A percentile compares a stretch with the other conserved stretches of the same genome.
Conservation (phyloP, 2,888 invertebrate species). For the Anthoptus insignis region DNA sequence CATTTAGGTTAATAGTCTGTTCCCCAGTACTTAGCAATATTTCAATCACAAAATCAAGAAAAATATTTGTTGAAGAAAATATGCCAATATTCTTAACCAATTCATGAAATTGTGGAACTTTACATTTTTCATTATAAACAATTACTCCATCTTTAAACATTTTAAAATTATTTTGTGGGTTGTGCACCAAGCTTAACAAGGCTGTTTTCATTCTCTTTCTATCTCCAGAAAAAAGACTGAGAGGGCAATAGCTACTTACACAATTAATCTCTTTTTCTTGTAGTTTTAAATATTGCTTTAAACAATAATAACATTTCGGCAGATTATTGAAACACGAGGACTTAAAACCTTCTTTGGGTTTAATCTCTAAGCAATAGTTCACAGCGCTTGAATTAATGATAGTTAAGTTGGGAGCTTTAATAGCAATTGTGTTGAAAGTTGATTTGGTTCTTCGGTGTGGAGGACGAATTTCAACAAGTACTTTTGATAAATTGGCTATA, state of each 20-base stretch:
- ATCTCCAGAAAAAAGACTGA: constrained; percentile 90
- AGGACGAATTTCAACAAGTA: constrained; percentile 65
- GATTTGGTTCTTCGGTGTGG: constrained; percentile 75
- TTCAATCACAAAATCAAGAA: constrained; percentile 68
- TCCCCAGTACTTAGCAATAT: constrained; percentile 58
- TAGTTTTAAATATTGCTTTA: constrained; percentile 86
- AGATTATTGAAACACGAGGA: constrained; percentile 63
- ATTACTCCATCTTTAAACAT: constrained; percentile 80
- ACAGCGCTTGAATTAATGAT: constrained; percentile 57
- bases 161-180: constrained; percentile 89
- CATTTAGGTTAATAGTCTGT: constrained; percentile 38
- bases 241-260: constrained; percentile 89
- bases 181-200: constrained; percentile 77
- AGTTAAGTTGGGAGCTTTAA: constrained; percentile 78
- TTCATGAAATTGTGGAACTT: constrained; percentile 51
- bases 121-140: constrained; percentile 63
- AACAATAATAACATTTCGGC: constrained; percentile 85
- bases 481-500: constrained; percentile 60
- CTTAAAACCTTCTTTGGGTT: constrained; percentile 89
- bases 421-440: constrained; percentile 70
- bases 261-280: constrained; percentile 79
- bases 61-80: constrained; percentile 59
- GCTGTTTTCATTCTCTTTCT: constrained; percentile 84
- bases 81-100: constrained; percentile 54
- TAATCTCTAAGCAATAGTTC: constrained; percentile 88